These are phyloP conservation scores for Nothoprocta perdicaria DNA, from an alignment of 2,113 vertebrate genomes.

Conservation along the genomic window DNA sequence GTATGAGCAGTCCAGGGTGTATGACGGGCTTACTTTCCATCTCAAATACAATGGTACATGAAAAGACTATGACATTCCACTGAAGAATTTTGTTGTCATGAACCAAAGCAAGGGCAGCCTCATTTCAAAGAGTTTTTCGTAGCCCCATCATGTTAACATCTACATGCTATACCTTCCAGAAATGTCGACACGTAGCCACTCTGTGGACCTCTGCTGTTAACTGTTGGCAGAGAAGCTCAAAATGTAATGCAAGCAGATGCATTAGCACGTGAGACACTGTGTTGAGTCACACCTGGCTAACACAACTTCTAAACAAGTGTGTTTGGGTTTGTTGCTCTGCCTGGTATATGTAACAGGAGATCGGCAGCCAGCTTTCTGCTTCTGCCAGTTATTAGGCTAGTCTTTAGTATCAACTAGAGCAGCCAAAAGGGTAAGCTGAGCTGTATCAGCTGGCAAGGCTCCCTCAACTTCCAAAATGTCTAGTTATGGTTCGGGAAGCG, in stretches of 20 bases:
- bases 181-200: conserved; percentile 51
- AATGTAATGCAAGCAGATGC: conserved; percentile 37
- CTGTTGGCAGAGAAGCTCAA: conserved; percentile 35
- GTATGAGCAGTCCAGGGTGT: neutral
- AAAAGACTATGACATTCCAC: neutral
- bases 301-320: conserved; percentile 23
- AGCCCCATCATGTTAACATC: neutral
- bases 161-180: conserved; percentile 35
- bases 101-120: neutral
- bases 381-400: conserved; percentile 17
- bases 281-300: conserved; percentile 49
- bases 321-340: conserved; percentile 39
- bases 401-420: neutral
- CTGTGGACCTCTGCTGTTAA: conserved; percentile 35
- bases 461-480: neutral
- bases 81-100: neutral
- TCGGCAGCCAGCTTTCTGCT: conserved; percentile 46
- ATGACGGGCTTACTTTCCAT: neutral
- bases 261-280: conserved; percentile 40
- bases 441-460: neutral
- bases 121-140: conserved; percentile 25
- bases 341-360: conserved; percentile 21
- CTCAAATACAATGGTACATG: neutral
- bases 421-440: conserved; percentile 42
- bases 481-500: neutral